Evolutionary conservation across 1,140 invertebrate species (phyloP).

Genomic region (Drosophila busckii): DNA sequence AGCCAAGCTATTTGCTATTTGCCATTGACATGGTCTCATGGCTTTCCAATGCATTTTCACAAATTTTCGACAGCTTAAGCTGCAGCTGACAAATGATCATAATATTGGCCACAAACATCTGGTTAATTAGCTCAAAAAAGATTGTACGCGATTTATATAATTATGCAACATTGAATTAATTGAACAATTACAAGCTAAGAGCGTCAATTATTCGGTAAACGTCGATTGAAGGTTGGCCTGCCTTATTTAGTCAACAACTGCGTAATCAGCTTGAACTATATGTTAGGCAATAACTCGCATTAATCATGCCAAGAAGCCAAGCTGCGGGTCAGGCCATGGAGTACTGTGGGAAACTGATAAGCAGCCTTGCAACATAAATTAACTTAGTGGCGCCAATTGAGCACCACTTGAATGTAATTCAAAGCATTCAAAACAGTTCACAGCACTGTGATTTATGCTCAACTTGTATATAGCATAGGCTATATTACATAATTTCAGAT

Average conservation of each 20-base stretch:
- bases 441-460: slow-evolving; percentile 1
- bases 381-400: slow-evolving; percentile 3
- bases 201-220: slow-evolving; percentile 1
- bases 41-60: slow-evolving; percentile 7
- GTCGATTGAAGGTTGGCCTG: slow-evolving; percentile 14
- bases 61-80: slow-evolving; percentile 17
- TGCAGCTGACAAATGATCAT: slow-evolving; percentile 22
- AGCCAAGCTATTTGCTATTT: background rate
- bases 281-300: slow-evolving; percentile 15
- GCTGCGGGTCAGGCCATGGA: slow-evolving; percentile 8
- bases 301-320: slow-evolving; percentile 15
- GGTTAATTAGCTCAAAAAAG: slow-evolving; percentile 20
- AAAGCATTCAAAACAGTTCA: background rate
- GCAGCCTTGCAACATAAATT: slow-evolving; percentile 3
- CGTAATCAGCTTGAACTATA: slow-evolving; percentile 13
- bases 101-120: slow-evolving; percentile 10
- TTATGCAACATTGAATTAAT: slow-evolving; percentile 10
- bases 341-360: slow-evolving; percentile 14
- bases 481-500: too few species aligned
- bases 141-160: slow-evolving; percentile 2
- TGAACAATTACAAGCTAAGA: slow-evolving; percentile 11
- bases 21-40: slow-evolving; percentile 22
- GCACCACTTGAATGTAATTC: background rate
- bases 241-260: slow-evolving; percentile 7
- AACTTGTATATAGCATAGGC: too few species aligned